These are phyloP conservation scores for Agrochola litura DNA, from an alignment of 2,888 invertebrate species.

Conservation along the genomic window DNA sequence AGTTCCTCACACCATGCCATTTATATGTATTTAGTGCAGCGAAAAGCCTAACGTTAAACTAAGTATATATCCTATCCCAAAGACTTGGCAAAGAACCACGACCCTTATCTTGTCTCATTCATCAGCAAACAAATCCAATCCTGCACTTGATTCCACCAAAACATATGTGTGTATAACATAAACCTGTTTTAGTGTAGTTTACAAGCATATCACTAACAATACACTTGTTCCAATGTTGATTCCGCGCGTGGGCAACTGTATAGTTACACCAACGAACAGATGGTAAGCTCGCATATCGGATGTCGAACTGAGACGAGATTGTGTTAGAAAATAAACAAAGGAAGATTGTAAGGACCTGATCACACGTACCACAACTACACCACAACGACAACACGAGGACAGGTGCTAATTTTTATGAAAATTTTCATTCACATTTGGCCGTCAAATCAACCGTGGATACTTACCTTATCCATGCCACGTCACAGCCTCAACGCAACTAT, in stretches of 20 bases:
- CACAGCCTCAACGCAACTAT: no score
- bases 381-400: no score
- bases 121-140: background rate
- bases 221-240: background rate
- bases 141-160: background rate
- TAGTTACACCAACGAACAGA: background rate
- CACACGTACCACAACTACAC: no score
- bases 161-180: background rate
- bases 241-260: background rate
- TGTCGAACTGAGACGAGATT: slow-evolving; percentile 8
- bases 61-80: background rate
- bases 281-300: slow-evolving; percentile 13
- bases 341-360: background rate
- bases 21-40: background rate
- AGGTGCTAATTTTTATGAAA: no score
- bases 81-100: background rate
- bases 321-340: slow-evolving; percentile 27
- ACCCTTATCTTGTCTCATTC: background rate
- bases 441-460: no score
- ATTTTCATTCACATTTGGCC: no score
- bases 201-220: slow-evolving; percentile 16
- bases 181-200: background rate
- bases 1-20: background rate
- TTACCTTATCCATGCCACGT: no score
- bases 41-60: background rate